Conservation (phyloP, 2,113 vertebrate species). For the Eublepharis macularius region DNA sequence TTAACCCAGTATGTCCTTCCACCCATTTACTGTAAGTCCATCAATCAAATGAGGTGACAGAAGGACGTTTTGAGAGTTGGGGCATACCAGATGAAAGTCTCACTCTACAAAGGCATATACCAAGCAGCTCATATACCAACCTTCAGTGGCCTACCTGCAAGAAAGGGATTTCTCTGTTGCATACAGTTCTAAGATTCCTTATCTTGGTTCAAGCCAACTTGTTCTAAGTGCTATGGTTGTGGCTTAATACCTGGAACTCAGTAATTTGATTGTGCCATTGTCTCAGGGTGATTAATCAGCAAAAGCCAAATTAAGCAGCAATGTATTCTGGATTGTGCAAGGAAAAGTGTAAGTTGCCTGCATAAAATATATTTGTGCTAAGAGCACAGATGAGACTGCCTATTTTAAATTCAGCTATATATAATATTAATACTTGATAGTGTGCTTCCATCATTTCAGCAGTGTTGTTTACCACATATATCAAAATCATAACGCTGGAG, state of each 20-base stretch:
- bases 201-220: background rate
- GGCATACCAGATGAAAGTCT: background rate
- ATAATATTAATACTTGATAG: slow-evolving; percentile 3
- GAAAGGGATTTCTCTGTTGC: background rate
- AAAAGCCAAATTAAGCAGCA: background rate
- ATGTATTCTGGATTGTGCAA: background rate
- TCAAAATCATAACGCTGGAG: background rate
- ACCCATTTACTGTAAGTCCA: background rate
- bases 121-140: background rate
- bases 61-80: background rate
- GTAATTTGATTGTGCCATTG: slow-evolving; percentile 2
- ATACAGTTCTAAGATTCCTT: background rate
- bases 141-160: background rate
- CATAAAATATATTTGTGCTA: background rate
- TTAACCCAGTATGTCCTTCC: background rate
- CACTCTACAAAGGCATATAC: background rate
- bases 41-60: background rate
- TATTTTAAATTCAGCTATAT: background rate
- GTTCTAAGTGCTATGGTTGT: background rate
- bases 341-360: background rate
- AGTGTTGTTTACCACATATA: background rate
- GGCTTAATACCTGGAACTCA: slow-evolving; percentile 18
- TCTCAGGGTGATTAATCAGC: background rate
- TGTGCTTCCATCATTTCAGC: slow-evolving; percentile 16
- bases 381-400: slow-evolving; percentile 1